Conservation (phyloP, 2,888 invertebrate species). For the Cosmia pyralina region DNA sequence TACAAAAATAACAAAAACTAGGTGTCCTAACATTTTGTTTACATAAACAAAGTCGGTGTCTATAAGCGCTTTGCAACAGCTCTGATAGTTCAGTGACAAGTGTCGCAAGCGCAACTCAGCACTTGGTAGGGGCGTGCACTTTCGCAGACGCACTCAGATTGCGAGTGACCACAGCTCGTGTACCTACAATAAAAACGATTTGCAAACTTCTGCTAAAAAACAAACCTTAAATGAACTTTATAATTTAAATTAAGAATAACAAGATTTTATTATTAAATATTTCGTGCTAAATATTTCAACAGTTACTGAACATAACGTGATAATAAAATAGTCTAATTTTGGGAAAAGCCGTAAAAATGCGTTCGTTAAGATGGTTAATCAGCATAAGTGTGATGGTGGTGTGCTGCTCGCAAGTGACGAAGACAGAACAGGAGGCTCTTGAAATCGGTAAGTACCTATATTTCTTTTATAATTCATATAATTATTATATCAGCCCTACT, state of each 20-base stretch:
- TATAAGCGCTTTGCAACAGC: conserved; percentile 52
- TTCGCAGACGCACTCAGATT: conserved; percentile 74
- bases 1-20: conserved; percentile 4
- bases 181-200: conserved; percentile 41
- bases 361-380: conserved; percentile 64
- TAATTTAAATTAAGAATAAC: conserved; percentile 3
- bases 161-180: conserved; percentile 66
- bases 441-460: conserved; percentile 77
- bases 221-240: conserved; percentile 2
- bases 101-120: conserved; percentile 77
- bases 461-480: not conserved
- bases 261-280: not conserved
- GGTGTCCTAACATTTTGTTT: conserved; percentile 29
- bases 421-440: conserved; percentile 70
- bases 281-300: not conserved
- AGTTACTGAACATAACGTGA: not conserved
- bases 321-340: not conserved
- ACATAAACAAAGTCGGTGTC: conserved; percentile 37
- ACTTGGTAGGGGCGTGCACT: conserved; percentile 78
- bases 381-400: conserved; percentile 75
- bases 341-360: conserved; percentile 67
- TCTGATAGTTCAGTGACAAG: conserved; percentile 63
- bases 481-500: no score
- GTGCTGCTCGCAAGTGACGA: conserved; percentile 73
- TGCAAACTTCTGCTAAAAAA: not conserved